Base-by-base conservation (phyloP, 2,113 vertebrate genomes). In the Pangasianodon hypophthalmus region DNA sequence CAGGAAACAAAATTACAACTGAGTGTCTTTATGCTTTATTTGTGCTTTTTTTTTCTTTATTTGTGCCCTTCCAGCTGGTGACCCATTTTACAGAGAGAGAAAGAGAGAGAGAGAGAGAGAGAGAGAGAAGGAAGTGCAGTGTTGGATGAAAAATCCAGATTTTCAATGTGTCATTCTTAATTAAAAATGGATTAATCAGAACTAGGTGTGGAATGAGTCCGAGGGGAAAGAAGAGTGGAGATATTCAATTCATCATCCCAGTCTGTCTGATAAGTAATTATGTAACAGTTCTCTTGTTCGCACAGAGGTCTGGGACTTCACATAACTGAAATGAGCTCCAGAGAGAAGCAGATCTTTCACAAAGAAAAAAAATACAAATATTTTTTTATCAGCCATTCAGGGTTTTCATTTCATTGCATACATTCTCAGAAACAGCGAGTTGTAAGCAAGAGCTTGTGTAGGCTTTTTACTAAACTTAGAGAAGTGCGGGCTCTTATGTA, bases 101-200 rank as follows among this genome's bases (percentile, higher is more conserved):
- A 29, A 58, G 29, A 6, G 54, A 71, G 87, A 64, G 26, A 13
- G 54, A 87, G 41, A 48, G 54, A 62, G 32, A 77, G 41, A 32
- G 16, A 54, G 58, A 83, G n/a, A 71, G n/a, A 37, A 24, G 16
- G 64, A 71, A 77, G 67, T 81, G 69, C 37, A 52, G 10, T 52
- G 44, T 56, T 86, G 80, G 84, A 62, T 83, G 75, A 54, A 87
- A 90, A 89, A 92, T 90, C 89, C 88, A 86, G 90, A 91, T 89
- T 92, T 88, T 92, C 88, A 80, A 48, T 84, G 80, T 90, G 86
- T 86, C 88, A 87, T 41, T 71, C 60, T 90, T 92, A 91, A 91
- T 92, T 91, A 92, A 91, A 92, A 79, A 90, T 73, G 82, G 88
- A 88, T 91, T 92, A 89, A 91, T 92, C 88, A 86, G 58, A 86